These are phyloP conservation scores for Stenchaetothrips biformis DNA, from an alignment of 2,888 invertebrate genomes.

Conservation along the genomic window DNA sequence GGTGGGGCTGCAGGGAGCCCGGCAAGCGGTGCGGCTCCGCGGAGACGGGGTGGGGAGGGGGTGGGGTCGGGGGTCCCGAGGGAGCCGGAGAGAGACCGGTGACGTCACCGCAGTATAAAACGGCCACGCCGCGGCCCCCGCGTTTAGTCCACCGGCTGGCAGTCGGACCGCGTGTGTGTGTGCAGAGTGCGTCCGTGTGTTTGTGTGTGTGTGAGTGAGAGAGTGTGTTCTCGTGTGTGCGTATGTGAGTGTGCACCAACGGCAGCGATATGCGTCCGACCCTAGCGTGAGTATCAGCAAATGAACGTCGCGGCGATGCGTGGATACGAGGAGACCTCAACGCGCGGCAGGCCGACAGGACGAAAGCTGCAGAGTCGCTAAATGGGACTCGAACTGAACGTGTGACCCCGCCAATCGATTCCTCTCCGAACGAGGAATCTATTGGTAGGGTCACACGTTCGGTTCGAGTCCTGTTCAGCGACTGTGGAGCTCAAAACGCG, in stretches of 20 bases:
- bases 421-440: too few species aligned
- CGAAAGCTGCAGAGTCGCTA: too few species aligned
- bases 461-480: too few species aligned
- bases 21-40: background rate
- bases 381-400: too few species aligned
- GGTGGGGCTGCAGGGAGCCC: background rate
- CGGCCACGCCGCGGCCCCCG: constrained; percentile 8
- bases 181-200: background rate
- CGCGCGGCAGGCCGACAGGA: background rate
- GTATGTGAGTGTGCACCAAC: background rate
- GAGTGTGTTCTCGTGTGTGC: background rate
- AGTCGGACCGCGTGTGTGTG: background rate
- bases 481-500: too few species aligned
- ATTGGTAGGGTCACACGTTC: too few species aligned
- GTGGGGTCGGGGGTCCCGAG: background rate
- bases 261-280: background rate
- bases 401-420: too few species aligned
- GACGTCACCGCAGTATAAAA: constrained; percentile 18
- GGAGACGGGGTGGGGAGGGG: background rate
- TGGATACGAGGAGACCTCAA: background rate
- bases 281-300: background rate
- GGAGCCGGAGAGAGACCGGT: constrained; percentile 4
- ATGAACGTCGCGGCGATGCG: too few species aligned
- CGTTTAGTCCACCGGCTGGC: constrained; percentile 17
- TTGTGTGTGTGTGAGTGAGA: background rate